phyloP scores from a whole-genome alignment of 2,797 vertebrate genomes.

The Rhinophrynus dorsalis region DNA sequence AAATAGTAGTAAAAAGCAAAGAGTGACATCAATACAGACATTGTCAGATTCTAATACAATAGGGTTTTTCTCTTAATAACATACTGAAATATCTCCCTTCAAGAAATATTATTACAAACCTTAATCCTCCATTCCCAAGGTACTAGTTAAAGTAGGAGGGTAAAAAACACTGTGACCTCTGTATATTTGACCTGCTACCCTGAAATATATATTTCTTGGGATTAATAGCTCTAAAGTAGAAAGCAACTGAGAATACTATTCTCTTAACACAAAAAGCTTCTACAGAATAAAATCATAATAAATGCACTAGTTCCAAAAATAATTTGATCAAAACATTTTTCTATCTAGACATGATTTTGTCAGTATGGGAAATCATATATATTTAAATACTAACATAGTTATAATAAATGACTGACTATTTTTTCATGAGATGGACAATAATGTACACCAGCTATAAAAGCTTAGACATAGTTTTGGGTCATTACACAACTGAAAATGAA shows the following conservation, averaged over 20 bases:
- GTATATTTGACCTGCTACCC: background rate
- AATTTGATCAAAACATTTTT: too few relatives aligned
- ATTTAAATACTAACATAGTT: too few relatives aligned
- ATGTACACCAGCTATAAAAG: background rate
- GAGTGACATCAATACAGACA: too few relatives aligned
- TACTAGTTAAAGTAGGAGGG: constrained; percentile 10
- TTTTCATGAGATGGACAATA: too few relatives aligned
- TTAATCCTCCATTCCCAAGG: constrained; percentile 11
- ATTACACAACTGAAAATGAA: constrained; percentile 18
- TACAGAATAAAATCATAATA: background rate
- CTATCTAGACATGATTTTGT: too few relatives aligned
- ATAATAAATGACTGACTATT: too few relatives aligned
- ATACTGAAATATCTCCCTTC: background rate
- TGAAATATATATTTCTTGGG: background rate
- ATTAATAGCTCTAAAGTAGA: background rate
- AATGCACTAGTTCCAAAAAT: background rate
- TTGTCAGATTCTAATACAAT: background rate
- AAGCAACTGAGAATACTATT: background rate
- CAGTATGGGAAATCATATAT: too few relatives aligned
- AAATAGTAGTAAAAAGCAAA: too few relatives aligned
- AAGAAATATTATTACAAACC: background rate
- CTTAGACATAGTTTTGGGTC: constrained; percentile 3
- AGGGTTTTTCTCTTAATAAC: background rate
- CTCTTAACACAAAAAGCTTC: too few relatives aligned
- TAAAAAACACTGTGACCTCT: background rate